Evolutionary conservation across 2,113 vertebrate genomes (phyloP), one percentile per base, ranked within the genome.

Genomic region (Xenus cinereus): DNA sequence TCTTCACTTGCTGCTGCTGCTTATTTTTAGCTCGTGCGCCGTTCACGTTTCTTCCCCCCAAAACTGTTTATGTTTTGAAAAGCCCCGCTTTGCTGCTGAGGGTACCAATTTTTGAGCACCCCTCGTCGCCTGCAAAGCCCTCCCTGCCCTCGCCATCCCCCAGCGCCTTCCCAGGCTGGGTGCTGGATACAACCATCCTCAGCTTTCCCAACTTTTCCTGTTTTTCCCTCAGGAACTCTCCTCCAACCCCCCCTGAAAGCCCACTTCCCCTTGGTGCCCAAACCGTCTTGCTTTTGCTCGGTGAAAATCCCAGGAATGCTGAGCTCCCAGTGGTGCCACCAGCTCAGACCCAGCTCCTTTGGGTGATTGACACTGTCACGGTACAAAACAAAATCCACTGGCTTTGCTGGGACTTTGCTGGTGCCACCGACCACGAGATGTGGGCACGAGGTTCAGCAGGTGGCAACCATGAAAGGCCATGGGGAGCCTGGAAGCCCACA

Each of bases 51-150:
- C 84, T 84, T 79, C 84, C 66, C 66, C 66, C 84, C 68, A 54
- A 45, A 63, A 92, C 48, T 93, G 94, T 93, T 97, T 91, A n/a
- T 59, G 41, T 91, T 93, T 80, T 62, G 69, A 69, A 93, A 91
- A 92, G 39, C 24, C 53, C 35, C 23, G 0, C 53, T 87, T 68
- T 33, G 41, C 26, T 26, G 69, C 46, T n/a, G n/a, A 18, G 50
- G 21, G 72, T 67, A 9, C 35, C 59, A 72, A 32, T 43, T 51
- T 35, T n/a, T 33, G 24, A 56, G 26, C 18, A 9, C 59, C 66
- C 35, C 56, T 48, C 21, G 28, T 35, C 28, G 6, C 23, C 15
- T n/a, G 28, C 39, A 48, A 24, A 84, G 17, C 48, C 32, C 39
- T 67, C 62, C 54, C 46, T 81, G 39, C 32, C 50, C 45, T 48